Percentiles rank a stretch among this genome's conserved stretches.
Conservation (phyloP, 23 tunicate genomes). For the Aplidium turbinatum region DNA sequence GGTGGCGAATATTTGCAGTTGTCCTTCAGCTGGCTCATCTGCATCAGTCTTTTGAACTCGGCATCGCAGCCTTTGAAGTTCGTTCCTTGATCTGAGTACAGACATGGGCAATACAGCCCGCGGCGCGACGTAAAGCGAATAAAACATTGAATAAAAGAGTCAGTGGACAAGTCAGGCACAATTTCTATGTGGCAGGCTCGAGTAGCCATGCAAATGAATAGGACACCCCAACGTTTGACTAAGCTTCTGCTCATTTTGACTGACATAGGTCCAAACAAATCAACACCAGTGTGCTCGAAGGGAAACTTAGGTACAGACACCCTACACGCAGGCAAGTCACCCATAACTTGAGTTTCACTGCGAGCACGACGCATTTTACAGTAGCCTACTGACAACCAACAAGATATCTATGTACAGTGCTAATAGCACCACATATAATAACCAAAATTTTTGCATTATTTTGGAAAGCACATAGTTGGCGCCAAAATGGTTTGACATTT, state of each 20-base stretch:
- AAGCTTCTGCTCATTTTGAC: neutral
- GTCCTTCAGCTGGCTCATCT: neutral
- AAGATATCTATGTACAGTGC: too few species aligned
- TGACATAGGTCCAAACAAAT: neutral
- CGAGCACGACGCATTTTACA: conserved; percentile 23
- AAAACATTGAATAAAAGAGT: conserved; percentile 15
- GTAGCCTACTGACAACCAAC: too few species aligned
- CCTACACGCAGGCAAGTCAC: conserved; percentile 14
- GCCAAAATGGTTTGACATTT: conserved; percentile 3
- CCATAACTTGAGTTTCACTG: conserved; percentile 6
- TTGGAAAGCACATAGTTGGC: conserved; percentile 13
- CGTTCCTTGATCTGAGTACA: conserved; percentile 4
- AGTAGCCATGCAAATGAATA: conserved; percentile 20
- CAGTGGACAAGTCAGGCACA: conserved; percentile 11
- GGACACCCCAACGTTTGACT: conserved; percentile 17
- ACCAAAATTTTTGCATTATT: conserved; percentile 6
- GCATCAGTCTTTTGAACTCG: conserved; percentile 17
- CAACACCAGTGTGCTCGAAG: conserved; percentile 9
- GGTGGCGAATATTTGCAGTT: neutral
- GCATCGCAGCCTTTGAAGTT: conserved; percentile 4
- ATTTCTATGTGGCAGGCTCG: conserved; percentile 19
- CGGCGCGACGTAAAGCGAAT: conserved; percentile 2
- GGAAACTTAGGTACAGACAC: conserved; percentile 10
- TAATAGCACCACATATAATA: too few species aligned
- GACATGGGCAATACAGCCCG: neutral